Evolutionary conservation across 2,888 invertebrate species (phyloP).

Genomic region (Apotomis turbidana): DNA sequence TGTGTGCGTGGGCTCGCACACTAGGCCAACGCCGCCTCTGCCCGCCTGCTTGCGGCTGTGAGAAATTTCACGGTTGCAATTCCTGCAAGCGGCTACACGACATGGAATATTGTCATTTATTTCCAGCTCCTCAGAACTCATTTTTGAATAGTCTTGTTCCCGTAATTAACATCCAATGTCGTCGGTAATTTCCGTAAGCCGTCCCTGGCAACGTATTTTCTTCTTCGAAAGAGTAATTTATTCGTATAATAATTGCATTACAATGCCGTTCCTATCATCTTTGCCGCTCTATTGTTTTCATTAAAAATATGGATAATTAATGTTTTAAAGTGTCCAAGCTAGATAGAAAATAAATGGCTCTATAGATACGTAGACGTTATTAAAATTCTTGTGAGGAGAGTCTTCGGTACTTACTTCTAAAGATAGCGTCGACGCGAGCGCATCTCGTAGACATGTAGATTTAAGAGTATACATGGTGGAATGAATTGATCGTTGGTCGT

Average conservation of each 20-base stretch:
- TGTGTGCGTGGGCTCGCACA: conserved; percentile 57
- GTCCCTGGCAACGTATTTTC: conserved; percentile 22
- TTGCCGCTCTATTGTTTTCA: conserved; percentile 15
- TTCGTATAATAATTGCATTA: conserved; percentile 24
- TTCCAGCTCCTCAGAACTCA: not conserved
- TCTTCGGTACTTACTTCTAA: conserved; percentile 15
- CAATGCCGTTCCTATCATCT: conserved; percentile 12
- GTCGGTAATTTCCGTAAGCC: conserved; percentile 25
- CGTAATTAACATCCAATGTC: conserved; percentile 36
- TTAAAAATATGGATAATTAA: conserved; percentile 8
- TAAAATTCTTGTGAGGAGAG: conserved; percentile 23
- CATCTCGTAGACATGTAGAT: not conserved
- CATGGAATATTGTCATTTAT: conserved; percentile 22
- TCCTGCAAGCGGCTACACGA: conserved; percentile 31
- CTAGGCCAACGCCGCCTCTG: conserved; percentile 44
- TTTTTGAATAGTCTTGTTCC: conserved; percentile 42
- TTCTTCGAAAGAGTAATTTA: conserved; percentile 13
- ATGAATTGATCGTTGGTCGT: conserved; percentile 33
- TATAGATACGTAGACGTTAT: conserved; percentile 10
- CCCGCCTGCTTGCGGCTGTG: conserved; percentile 29
- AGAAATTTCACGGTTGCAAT: conserved; percentile 40
- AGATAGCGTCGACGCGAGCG: conserved; percentile 19
- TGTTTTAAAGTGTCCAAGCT: conserved; percentile 6
- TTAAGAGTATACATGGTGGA: conserved; percentile 1
- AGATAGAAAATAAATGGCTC: conserved; percentile 1